Base-by-base conservation (phyloP, 2,113 vertebrate genomes). In the Chauna torquata region DNA sequence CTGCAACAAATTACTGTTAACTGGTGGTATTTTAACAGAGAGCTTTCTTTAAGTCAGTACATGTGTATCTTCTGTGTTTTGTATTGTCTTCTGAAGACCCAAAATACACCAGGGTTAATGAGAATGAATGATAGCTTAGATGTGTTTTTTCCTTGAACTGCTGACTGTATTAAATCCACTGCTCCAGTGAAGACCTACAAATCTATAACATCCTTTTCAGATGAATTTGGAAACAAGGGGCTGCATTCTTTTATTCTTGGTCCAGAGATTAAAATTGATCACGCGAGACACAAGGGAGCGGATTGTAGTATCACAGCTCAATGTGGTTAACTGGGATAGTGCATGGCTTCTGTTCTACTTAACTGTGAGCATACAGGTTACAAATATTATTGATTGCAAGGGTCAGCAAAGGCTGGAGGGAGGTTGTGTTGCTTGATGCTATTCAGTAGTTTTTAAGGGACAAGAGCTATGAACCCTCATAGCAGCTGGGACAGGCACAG, bases 241-340 rank as follows among this genome's bases (percentile, higher is more conserved):
- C 92, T 96, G 90, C 44, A 16, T 97, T 97, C 97, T 97, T 97
- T 97, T 96, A 93, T 98, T 98, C 95, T 91, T 97, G 95, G 88
- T 91, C 95, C 94, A 96, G 91, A 98, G 98, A 98, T 98, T 97
- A 98, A 97, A 98, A 98, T 98, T 98, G 98, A 98, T 98, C 98
- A 97, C 42, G 57, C 86, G 70, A 93, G 95, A 84, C 98, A 97
- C 97, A 66, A 94, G 98, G 97, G 98, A 98, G 82, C 93, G 74
- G 66, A 69, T 88, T 91, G 74, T 82, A 91, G 94, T 93, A 95
- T 97, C 95, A 90, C 96, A 97, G 97, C 97, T 98, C 97, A 96
- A 58, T 96, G 92, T 95, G 95, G 96, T 97, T 98, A 98, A 98
- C 92, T 90, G 97, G 98, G 95, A 97, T 86, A 76, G 96, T 61